Conservation (phyloP, 1,140 invertebrate genomes). For the Theocolax elegans region DNA sequence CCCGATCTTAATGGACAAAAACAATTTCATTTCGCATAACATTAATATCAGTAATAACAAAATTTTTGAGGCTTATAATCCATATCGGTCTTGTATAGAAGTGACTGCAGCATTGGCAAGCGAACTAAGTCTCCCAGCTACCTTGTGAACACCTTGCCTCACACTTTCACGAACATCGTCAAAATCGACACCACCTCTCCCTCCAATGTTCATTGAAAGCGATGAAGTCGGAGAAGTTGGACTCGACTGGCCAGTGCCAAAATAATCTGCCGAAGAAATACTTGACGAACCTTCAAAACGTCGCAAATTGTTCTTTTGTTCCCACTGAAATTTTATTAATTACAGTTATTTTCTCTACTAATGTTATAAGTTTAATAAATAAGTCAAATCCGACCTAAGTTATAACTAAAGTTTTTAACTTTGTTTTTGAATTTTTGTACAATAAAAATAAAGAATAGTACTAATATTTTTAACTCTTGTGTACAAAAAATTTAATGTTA, state of each 20-base stretch:
- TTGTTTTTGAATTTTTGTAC: conserved; percentile 15
- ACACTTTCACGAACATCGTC: conserved; percentile 98
- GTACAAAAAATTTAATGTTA: no score
- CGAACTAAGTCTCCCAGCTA: conserved; percentile 92
- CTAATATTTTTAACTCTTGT: no score
- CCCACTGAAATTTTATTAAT: conserved; percentile 64
- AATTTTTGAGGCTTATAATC: conserved; percentile 52
- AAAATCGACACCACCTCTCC: conserved; percentile 71
- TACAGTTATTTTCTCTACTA: conserved; percentile 2
- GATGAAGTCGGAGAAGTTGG: conserved; percentile 56
- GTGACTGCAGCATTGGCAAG: conserved; percentile 94
- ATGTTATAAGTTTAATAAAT: background rate
- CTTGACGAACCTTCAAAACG: conserved; percentile 90
- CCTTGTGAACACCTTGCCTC: conserved; percentile 94
- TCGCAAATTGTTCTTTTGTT: conserved; percentile 75
- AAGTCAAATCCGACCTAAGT: background rate
- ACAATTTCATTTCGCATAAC: conserved; percentile 38
- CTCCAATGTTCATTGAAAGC: conserved; percentile 54
- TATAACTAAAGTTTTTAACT: conserved; percentile 2
- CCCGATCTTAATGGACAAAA: conserved; percentile 58
- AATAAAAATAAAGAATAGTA: no score
- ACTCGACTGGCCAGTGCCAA: conserved; percentile 74
- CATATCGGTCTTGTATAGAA: conserved; percentile 81
- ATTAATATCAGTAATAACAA: conserved; percentile 37
- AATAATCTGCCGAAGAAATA: conserved; percentile 97